These are phyloP conservation scores for Geophilus truncorum DNA, from an alignment of 2,888 invertebrate species.

Conservation along the genomic window DNA sequence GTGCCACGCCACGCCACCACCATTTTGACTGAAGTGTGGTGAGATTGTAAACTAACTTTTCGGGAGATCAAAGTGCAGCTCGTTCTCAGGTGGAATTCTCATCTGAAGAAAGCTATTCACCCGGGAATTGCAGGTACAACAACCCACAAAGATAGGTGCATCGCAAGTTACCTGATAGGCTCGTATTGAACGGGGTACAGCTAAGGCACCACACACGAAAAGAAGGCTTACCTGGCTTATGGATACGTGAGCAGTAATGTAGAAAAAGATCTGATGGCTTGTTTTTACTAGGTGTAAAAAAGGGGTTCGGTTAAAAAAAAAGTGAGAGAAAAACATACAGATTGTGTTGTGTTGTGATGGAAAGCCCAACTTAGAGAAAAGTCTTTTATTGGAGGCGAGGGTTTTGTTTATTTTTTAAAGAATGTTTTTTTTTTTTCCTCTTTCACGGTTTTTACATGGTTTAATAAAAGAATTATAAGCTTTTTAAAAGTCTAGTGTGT, in stretches of 20 bases:
- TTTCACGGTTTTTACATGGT: too few relatives aligned
- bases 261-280: conserved; percentile 27
- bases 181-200: conserved; percentile 8
- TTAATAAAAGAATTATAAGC: too few relatives aligned
- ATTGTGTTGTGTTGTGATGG: not conserved
- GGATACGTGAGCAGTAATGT: conserved; percentile 27
- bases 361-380: not conserved
- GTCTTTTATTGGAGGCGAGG: not conserved
- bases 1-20: not conserved
- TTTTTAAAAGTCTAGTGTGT: too few relatives aligned
- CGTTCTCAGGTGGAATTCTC: conserved; percentile 21
- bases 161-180: conserved; percentile 24
- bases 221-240: conserved; percentile 12
- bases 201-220: not conserved
- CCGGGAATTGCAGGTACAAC: conserved; percentile 21
- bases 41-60: conserved; percentile 27
- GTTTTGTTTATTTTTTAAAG: too few relatives aligned
- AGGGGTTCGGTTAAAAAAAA: not conserved
- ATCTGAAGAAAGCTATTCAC: conserved; percentile 18
- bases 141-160: conserved; percentile 10
- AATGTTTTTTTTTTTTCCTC: too few relatives aligned
- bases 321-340: not conserved
- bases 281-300: conserved; percentile 16
- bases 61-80: conserved; percentile 1
- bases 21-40: conserved; percentile 17